A percentile compares a stretch with the other conserved stretches of the same genome.
phyloP scores from a whole-genome alignment of 2,113 vertebrate species.

The Lichenostomus cassidix region DNA sequence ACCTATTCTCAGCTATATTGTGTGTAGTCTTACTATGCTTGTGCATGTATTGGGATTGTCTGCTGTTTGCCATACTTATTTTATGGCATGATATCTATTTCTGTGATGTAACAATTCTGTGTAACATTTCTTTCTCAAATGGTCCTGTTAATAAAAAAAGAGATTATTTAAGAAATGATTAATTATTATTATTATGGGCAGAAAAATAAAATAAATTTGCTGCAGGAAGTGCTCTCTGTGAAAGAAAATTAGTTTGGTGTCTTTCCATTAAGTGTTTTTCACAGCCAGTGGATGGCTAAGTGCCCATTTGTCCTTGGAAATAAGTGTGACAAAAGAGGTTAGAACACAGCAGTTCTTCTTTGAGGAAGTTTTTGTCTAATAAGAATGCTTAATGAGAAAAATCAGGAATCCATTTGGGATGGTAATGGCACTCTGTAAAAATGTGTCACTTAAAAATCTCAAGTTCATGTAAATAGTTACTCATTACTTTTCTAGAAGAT shows the following conservation, averaged over 20 bases:
- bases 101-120: background rate
- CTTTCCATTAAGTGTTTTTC: conserved; percentile 24
- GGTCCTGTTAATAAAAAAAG: background rate
- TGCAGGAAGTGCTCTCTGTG: background rate
- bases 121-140: background rate
- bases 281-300: conserved; percentile 2
- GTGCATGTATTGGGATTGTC: background rate
- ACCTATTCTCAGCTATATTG: background rate
- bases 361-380: background rate
- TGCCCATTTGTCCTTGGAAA: conserved; percentile 32
- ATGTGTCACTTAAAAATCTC: background rate
- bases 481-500: background rate
- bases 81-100: background rate
- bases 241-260: conserved; percentile 8
- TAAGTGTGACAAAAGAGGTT: conserved; percentile 26
- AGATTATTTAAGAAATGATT: background rate
- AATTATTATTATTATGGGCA: background rate
- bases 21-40: background rate
- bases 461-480: background rate
- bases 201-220: conserved; percentile 11
- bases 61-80: background rate
- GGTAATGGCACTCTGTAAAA: background rate
- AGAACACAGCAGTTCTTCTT: background rate
- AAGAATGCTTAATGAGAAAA: conserved; percentile 13
- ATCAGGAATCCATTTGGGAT: background rate